Base-by-base conservation (phyloP, 2,113 vertebrate species). In the Hippocampus comes region DNA sequence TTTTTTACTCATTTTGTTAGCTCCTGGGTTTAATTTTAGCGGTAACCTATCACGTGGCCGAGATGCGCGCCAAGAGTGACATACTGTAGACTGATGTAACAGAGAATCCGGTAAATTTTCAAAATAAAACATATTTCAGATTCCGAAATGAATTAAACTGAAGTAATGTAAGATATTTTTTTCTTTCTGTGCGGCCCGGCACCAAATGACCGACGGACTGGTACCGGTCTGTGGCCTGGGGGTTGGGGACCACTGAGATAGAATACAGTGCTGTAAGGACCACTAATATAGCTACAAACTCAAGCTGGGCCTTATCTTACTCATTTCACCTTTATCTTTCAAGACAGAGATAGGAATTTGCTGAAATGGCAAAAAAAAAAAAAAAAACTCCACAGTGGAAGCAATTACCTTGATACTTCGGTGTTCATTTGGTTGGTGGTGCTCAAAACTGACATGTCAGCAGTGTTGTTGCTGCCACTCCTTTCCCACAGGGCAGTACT, bases 391-490 rank as follows among this genome's bases (percentile, higher is more conserved):
- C 25, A 21, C 23, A 9, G 14, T 42, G 11, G 20, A 20, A 2
- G 15, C 41, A 48, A 17, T 74, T 66, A 89, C 88, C 86, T 84
- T 1, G 82, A 76, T 67, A 72, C 61, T 10, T 67, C 71, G 6
- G 84, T 89, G 69, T 72, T 76, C 38, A 86, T 75, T 66, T 87
- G 89, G 73, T 78, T 66, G 63, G 76, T 78, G 67, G 78, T 72
- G 71, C 76, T 69, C 0, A 68, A 72, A 46, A 68, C 77, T 0
- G 82, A 74, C 38, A 56, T 70, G 72, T 81, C 74, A 25, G 71
- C 67, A 11, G 81, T 84, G 78, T 72, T 83, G 84, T 83, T 85
- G 77, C 14, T 43, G 66, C 69, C 34, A 9, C 72, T 84, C 77
- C 75, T 46, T 63, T 64, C 76, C 75, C 65, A 86, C 72, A 87